Conservation (phyloP, 2,888 invertebrate species). For the Conchocele bisecta region DNA sequence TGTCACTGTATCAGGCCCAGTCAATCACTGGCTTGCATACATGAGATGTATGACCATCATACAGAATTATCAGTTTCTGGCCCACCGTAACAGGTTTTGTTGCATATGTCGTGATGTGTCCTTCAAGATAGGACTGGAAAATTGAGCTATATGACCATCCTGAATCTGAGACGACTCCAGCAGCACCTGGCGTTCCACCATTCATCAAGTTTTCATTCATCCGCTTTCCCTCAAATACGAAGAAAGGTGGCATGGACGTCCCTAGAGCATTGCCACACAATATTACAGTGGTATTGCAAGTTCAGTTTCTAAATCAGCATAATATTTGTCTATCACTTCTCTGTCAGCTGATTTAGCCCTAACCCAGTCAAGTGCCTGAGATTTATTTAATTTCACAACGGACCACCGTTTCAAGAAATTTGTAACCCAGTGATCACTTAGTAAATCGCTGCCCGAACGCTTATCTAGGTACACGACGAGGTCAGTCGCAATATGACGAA, state of each 20-base stretch:
- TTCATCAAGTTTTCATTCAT: conserved; percentile 7
- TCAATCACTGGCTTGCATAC: conserved; percentile 10
- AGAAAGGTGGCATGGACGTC: conserved; percentile 2
- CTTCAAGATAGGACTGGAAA: background rate
- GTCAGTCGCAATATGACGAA: background rate
- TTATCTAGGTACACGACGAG: background rate
- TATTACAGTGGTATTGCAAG: conserved; percentile 12
- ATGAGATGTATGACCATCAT: conserved; percentile 24
- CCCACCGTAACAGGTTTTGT: background rate
- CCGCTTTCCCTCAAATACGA: conserved; percentile 17
- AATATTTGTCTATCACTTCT: too few relatives aligned
- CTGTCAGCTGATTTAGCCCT: too few relatives aligned
- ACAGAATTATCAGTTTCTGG: conserved; percentile 11
- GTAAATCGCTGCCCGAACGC: background rate
- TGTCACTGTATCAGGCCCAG: conserved; percentile 23
- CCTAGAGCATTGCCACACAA: conserved; percentile 7
- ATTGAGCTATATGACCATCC: conserved; percentile 15
- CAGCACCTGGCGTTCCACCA: conserved; percentile 3
- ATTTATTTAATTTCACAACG: too few relatives aligned
- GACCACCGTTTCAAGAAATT: background rate
- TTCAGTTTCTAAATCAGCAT: too few relatives aligned
- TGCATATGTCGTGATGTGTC: conserved; percentile 9
- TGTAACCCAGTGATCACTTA: conserved; percentile 3
- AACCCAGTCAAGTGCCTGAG: too few relatives aligned
- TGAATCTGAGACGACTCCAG: background rate